A percentile compares a stretch with the other conserved stretches of the same genome.
Conservation (phyloP, 1,140 invertebrate species). For the Pentalonia nigronervosa region DNA sequence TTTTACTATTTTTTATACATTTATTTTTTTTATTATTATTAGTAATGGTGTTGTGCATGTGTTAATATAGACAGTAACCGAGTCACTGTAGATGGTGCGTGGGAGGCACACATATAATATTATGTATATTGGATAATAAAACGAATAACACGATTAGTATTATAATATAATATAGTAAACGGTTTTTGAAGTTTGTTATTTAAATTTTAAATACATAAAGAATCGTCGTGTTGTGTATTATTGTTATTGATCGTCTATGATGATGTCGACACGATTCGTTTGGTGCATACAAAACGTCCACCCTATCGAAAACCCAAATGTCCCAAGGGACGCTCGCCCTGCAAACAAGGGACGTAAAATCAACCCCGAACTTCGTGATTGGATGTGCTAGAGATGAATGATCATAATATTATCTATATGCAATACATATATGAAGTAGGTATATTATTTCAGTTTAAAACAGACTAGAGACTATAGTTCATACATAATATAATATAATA, state of each 20-base stretch:
- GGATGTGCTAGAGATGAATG: constrained; percentile 3
- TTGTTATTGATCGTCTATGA: constrained; percentile 17
- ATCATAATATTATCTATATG: background rate
- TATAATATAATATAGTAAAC: constrained; percentile 21
- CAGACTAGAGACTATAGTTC: background rate
- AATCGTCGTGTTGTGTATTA: background rate
- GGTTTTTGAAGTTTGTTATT: constrained; percentile 15
- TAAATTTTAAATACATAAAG: constrained; percentile 6
- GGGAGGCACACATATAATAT: constrained; percentile 14
- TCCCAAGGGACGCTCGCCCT: background rate
- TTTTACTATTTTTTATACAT: background rate
- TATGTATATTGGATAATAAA: background rate
- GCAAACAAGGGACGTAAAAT: background rate
- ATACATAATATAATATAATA: background rate
- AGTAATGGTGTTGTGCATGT: background rate
- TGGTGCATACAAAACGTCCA: background rate
- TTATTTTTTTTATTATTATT: constrained; percentile 36
- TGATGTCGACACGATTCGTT: constrained; percentile 28
- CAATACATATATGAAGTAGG: background rate
- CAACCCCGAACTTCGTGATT: constrained; percentile 10
- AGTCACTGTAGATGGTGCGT: constrained; percentile 8
- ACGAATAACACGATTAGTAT: constrained; percentile 9
- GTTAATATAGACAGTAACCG: constrained; percentile 42
- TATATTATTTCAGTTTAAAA: background rate
- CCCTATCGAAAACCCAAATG: background rate